Base-by-base conservation (phyloP, 2,888 invertebrate species). In the Zeuzera pyrina region DNA sequence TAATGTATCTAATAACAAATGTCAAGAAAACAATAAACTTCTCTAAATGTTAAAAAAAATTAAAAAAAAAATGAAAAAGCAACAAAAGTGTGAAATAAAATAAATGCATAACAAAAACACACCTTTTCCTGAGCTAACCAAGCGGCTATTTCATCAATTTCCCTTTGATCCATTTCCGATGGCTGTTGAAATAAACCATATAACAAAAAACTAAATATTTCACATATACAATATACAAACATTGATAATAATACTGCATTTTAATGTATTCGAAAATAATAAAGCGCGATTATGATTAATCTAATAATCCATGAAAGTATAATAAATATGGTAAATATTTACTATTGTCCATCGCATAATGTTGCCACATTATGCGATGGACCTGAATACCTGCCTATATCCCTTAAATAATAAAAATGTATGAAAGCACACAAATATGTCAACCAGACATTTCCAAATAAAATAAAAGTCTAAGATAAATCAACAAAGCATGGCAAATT, bases 71-170 rank as follows among this genome's bases (percentile, higher is more conserved):
- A 28, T 37, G 11, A 32, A 30, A 35, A 35, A 36, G 36, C 30
- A 30, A 25, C 25, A 45, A 47, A 48, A 41, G 19, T 43, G 37
- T 36, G 49, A 47, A 29, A 11, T 24, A 31, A 34, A 31, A 54
- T 32, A 29, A 39, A 44, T 47, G 29, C 37, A 48, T 45, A 53
- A 48, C 38, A 36, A 56, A 57, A 52, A 62, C 71, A 68, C 60
- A 73, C 88, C 90, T 88, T 87, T 89, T 94, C 89, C 88, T 91
- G 86, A 58, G 91, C 91, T 70, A 97, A 88, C 96, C 96, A 96
- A 78, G 94, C 94, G 64, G 94, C 94, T 87, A 96, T 96, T 85
- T 96, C 96, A 84, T 92, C 94, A 81, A 95, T 93, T 79, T 96
- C 95, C 72, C 90, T 89, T 72, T 93, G 91, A 85, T 90, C 86